Conservation (phyloP, 2,797 vertebrate genomes). For the Hozukius guyotensis region DNA sequence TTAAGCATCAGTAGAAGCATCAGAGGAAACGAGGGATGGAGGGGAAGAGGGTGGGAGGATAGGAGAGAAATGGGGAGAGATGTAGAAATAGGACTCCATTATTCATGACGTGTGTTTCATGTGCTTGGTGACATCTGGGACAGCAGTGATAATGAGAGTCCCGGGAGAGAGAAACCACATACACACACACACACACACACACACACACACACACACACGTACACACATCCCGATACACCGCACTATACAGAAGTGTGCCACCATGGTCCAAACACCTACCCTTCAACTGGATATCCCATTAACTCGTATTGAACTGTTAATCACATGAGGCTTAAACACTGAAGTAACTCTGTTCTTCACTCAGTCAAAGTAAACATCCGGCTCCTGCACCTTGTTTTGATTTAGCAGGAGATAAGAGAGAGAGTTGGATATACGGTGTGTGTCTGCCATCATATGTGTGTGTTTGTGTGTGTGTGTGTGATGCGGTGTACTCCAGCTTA, state of each 20-base stretch:
- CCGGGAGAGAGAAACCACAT: slow-evolving; percentile 65
- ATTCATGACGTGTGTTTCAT: slow-evolving; percentile 87
- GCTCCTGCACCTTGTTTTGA: slow-evolving; percentile 53
- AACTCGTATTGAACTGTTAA: slow-evolving; percentile 48
- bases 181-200: slow-evolving; percentile 50
- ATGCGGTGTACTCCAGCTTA: slow-evolving; percentile 71
- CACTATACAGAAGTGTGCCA: slow-evolving; percentile 41
- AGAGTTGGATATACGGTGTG: slow-evolving; percentile 33
- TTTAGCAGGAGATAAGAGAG: slow-evolving; percentile 47
- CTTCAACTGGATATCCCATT: slow-evolving; percentile 39
- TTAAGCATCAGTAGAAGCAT: slow-evolving; percentile 75
- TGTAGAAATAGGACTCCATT: slow-evolving; percentile 83
- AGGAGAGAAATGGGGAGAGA: slow-evolving; percentile 69
- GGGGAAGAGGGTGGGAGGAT: slow-evolving; percentile 58
- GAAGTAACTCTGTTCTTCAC: slow-evolving; percentile 14
- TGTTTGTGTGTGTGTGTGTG: slow-evolving; percentile 41
- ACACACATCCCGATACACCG: slow-evolving; percentile 47
- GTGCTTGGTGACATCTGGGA: slow-evolving; percentile 86
- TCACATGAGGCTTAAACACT: slow-evolving; percentile 24
- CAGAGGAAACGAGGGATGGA: slow-evolving; percentile 70
- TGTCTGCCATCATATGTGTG: slow-evolving; percentile 44
- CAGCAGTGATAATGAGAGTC: slow-evolving; percentile 87
- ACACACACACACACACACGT: slow-evolving; percentile 47
- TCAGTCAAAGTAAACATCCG: slow-evolving; percentile 40
- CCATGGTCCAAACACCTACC: slow-evolving; percentile 58